phyloP scores from a whole-genome alignment of 2,888 invertebrate species.

The Andrena camellia region DNA sequence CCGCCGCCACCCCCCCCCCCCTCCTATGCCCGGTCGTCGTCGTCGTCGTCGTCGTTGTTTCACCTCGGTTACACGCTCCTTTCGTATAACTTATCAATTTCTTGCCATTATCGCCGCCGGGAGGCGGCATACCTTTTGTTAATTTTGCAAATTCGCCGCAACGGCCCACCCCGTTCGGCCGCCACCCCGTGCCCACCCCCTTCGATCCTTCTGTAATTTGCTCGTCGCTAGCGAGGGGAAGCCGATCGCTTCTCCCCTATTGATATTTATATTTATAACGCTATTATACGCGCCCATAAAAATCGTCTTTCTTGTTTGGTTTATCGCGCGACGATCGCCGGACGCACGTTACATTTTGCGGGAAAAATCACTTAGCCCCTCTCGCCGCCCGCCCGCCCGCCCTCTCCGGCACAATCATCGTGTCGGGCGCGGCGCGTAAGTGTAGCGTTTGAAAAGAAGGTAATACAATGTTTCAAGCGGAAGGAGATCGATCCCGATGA shows the following conservation, averaged over 20 bases:
- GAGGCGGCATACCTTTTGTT: constrained; percentile 48
- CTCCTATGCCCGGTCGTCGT: constrained; percentile 15
- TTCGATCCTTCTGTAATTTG: constrained; percentile 39
- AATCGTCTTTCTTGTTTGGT: constrained; percentile 30
- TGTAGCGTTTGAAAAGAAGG: neutral
- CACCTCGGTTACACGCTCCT: constrained; percentile 37
- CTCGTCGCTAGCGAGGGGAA: neutral
- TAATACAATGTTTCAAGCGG: constrained; percentile 22
- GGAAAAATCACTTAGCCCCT: constrained; percentile 2
- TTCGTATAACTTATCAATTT: constrained; percentile 64
- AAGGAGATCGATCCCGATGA: constrained; percentile 15
- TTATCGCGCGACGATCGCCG: constrained; percentile 37
- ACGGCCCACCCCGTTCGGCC: neutral
- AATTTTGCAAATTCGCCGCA: constrained; percentile 57
- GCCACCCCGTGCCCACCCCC: neutral
- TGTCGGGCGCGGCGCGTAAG: neutral
- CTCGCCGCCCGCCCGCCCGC: neutral
- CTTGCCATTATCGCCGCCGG: constrained; percentile 57
- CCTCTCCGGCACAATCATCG: neutral
- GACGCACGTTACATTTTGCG: neutral
- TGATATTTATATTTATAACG: constrained; percentile 52
- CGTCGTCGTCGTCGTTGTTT: constrained; percentile 32
- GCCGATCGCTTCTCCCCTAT: constrained; percentile 27
- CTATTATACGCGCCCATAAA: constrained; percentile 28
- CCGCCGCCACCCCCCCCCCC: no score